Percentiles rank a stretch among this genome's conserved stretches.
phyloP scores from a whole-genome alignment of 2,888 invertebrate genomes.

The Corbicula japonica region DNA sequence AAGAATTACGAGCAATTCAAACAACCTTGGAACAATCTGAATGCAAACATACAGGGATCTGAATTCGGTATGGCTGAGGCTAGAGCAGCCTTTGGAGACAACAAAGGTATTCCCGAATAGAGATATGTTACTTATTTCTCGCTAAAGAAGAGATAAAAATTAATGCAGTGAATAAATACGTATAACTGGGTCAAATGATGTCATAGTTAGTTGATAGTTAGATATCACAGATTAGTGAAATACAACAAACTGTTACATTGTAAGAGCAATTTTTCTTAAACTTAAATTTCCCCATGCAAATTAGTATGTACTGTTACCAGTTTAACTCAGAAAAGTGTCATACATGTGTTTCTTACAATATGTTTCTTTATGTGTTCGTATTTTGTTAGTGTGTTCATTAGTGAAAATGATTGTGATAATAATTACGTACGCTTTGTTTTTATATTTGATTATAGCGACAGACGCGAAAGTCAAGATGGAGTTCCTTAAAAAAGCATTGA shows the following conservation, averaged over 20 bases:
- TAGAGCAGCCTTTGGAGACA: not conserved
- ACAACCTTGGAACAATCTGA: not conserved
- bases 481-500: not conserved
- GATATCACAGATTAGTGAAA: not conserved
- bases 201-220: not conserved
- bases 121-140: not conserved
- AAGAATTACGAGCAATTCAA: not conserved
- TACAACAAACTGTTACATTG: not conserved
- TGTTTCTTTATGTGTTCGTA: not conserved
- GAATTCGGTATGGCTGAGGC: constrained; percentile 6
- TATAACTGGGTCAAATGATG: not conserved
- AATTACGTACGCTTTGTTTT: not conserved
- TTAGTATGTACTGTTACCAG: not conserved
- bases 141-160: not conserved
- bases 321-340: not conserved
- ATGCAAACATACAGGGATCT: not conserved
- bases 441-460: not conserved
- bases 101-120: constrained; percentile 3
- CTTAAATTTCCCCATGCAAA: not conserved
- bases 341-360: not conserved
- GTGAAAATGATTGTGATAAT: not conserved
- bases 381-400: not conserved
- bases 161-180: not conserved
- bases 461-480: constrained; percentile 1
- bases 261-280: not conserved